Evolutionary conservation across 2,113 vertebrate species (phyloP).

Genomic region (Dasyornis broadbenti): DNA sequence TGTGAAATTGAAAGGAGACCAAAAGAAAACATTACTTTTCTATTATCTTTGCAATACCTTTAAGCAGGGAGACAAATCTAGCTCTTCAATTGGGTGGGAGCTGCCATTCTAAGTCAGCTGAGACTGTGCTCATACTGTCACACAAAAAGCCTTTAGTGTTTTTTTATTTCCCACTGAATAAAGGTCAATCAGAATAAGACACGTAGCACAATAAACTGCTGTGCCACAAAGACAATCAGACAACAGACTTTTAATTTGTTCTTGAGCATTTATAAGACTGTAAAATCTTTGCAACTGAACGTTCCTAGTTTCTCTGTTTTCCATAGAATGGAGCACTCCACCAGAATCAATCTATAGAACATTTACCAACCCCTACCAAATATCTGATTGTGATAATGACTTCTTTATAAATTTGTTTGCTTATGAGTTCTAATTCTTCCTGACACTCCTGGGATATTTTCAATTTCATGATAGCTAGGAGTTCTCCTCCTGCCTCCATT

Average conservation of each 20-base stretch:
- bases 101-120: neutral
- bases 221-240: neutral
- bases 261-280: neutral
- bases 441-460: neutral
- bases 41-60: neutral
- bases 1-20: neutral
- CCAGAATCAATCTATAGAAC: neutral
- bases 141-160: neutral
- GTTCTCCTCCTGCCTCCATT: neutral
- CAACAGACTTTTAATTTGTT: neutral
- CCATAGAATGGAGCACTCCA: neutral
- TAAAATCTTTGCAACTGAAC: neutral
- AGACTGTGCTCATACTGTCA: neutral
- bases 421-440: neutral
- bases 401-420: neutral
- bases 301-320: neutral
- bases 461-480: neutral
- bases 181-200: neutral
- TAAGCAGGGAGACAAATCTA: neutral
- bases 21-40: neutral
- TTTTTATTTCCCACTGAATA: neutral
- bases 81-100: neutral
- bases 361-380: neutral
- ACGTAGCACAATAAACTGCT: neutral
- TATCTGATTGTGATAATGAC: neutral